Base-by-base conservation (phyloP, 2,888 invertebrate species). In the Nemapogon koenigi region DNA sequence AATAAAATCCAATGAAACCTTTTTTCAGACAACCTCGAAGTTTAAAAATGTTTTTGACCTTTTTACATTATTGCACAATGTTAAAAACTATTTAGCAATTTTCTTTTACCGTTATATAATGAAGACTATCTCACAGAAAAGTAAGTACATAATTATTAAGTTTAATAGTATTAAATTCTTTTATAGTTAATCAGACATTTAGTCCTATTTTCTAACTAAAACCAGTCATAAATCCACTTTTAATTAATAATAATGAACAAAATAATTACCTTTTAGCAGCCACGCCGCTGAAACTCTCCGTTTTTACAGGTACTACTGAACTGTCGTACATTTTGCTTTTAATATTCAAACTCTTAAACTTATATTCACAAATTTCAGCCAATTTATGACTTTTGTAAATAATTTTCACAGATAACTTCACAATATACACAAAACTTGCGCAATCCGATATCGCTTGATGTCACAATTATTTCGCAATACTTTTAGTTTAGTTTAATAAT, bases 231-330 rank as follows among this genome's bases (percentile, higher is more conserved):
- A n/a, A n/a, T n/a, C n/a, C n/a, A 22, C 4, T 22, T 22, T 22
- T 22, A 10, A 22, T 22, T 7, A 22, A 22, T 22, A 22, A 7
- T 22, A 7, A 7, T 22, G 6, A 7, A 22, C 4, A 46, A 13
- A 40, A 52, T 51, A 55, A 35, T 57, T 61, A 78, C 78, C 76
- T 73, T 65, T 76, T 78, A 43, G 75, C 71, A 43, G 64, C 70
- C 50, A 76, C 62, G 41, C 68, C 71, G 46, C 76, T 78, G 70
- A 78, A 78, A 10, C 60, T 61, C 49, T 76, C 78, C 41, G 69
- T 52, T 55, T 75, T 75, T 13, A 73, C 63, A n/a, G 76, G 64
- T 44, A 76, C 65, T 45, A 76, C 66, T 44, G 71, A 59, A 41
- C 76, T 70, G 54, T 72, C 63, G 62, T 64, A 76, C 76, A 78